phyloP scores from a whole-genome alignment of 1,140 invertebrate genomes.

The Geopemphigus sp. region DNA sequence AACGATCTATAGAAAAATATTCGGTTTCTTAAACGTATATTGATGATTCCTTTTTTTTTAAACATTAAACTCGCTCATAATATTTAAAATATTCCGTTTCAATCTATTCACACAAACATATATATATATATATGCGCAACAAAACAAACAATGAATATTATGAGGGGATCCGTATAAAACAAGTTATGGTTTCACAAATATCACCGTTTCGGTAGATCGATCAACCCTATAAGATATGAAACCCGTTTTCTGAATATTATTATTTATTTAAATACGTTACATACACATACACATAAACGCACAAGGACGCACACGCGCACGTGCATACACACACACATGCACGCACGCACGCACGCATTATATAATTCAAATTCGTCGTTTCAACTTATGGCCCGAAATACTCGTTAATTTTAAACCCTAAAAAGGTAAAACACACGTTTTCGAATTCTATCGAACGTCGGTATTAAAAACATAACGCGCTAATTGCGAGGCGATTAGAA shows the following conservation, averaged over 20 bases:
- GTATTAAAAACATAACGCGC: too few relatives aligned
- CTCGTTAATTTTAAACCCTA: too few relatives aligned
- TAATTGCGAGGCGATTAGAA: too few relatives aligned
- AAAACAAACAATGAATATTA: conserved; percentile 12
- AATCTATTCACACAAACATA: conserved; percentile 24
- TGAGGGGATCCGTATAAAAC: neutral
- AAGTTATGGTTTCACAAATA: neutral
- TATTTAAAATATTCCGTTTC: neutral
- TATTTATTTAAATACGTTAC: neutral
- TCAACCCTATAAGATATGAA: conserved; percentile 15
- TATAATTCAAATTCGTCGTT: too few relatives aligned
- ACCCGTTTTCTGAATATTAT: conserved; percentile 17
- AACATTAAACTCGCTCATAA: neutral
- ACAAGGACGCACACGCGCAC: too few relatives aligned
- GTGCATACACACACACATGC: too few relatives aligned
- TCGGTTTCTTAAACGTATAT: too few relatives aligned
- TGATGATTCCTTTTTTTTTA: neutral
- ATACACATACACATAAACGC: neutral
- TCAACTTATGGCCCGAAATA: too few relatives aligned
- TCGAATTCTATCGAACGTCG: too few relatives aligned
- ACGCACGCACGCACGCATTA: too few relatives aligned
- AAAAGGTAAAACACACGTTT: too few relatives aligned
- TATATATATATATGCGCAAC: neutral
- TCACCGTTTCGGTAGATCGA: conserved; percentile 4
- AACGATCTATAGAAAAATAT: too few relatives aligned